A percentile compares a stretch with the other conserved stretches of the same genome.
These are phyloP conservation scores for Hipposideros larvatus DNA, from an alignment of 2,797 vertebrate species.

Conservation along the genomic window DNA sequence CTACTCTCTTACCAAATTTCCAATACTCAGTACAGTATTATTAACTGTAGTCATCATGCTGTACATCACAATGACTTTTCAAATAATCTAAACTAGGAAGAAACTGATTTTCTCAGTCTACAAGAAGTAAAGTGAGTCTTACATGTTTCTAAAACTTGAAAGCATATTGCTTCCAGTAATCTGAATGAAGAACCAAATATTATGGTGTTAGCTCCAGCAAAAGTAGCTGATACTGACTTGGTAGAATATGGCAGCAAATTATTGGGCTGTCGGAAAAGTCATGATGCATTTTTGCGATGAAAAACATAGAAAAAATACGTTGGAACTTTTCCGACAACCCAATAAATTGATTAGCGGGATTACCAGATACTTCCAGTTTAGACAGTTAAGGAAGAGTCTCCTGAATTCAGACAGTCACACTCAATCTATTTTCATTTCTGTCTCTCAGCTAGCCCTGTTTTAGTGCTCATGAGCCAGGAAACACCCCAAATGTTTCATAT, in stretches of 20 bases:
- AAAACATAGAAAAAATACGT: no score
- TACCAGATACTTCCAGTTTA: background rate
- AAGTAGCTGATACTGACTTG: background rate
- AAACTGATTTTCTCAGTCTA: background rate
- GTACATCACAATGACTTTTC: background rate
- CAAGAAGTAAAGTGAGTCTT: background rate
- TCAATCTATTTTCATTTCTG: background rate
- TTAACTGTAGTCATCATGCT: background rate
- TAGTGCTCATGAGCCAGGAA: background rate
- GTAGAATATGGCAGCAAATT: background rate
- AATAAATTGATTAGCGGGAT: background rate
- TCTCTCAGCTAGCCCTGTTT: background rate
- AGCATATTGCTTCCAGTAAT: background rate
- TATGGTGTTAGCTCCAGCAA: background rate
- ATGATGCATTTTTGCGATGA: no score
- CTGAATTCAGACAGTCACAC: background rate
- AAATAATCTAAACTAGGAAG: background rate
- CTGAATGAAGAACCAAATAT: slow-evolving; percentile 3
- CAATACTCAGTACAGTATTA: background rate
- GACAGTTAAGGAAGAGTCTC: background rate
- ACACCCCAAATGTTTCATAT: background rate
- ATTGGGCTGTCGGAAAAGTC: no score
- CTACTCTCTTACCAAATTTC: background rate
- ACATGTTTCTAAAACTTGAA: background rate
- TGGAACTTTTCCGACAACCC: no score